phyloP scores from a whole-genome alignment of 64 coral and sea anemone genomes.

The Dendronephthya gigantea region DNA sequence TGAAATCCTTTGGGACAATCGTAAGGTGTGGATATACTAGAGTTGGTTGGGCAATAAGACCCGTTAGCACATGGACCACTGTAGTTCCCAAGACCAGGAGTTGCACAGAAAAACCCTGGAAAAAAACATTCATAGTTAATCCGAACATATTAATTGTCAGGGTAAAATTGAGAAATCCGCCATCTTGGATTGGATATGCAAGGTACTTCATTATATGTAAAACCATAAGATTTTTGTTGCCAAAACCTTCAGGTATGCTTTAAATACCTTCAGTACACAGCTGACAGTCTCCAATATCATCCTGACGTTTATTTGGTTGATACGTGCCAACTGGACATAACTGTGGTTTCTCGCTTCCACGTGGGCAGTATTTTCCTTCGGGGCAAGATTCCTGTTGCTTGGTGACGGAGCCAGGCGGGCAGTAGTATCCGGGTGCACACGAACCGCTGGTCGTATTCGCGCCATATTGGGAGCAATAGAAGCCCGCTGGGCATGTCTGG shows the following conservation, averaged over 20 bases:
- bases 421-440: slow-evolving; percentile 76
- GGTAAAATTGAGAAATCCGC: no score
- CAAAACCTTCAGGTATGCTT: not conserved
- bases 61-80: slow-evolving; percentile 64
- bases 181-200: no score
- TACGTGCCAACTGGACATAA: slow-evolving; percentile 66
- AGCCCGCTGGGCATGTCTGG: slow-evolving; percentile 81
- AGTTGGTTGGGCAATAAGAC: slow-evolving; percentile 66
- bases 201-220: no score
- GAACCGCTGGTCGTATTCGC: slow-evolving; percentile 37
- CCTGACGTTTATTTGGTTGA: slow-evolving; percentile 46
- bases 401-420: slow-evolving; percentile 56
- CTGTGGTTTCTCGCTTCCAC: slow-evolving; percentile 48
- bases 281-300: slow-evolving; percentile 37
- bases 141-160: no score
- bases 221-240: no score
- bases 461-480: slow-evolving; percentile 57
- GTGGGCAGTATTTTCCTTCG: slow-evolving; percentile 65
- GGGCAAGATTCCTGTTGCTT: slow-evolving; percentile 44
- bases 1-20: slow-evolving; percentile 77
- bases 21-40: slow-evolving; percentile 24
- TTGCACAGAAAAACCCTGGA: slow-evolving; percentile 69
- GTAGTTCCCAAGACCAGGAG: slow-evolving; percentile 41
- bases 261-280: slow-evolving; percentile 60
- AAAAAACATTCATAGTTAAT: not conserved